Evolutionary conservation across 2,888 invertebrate genomes (phyloP).

Genomic region (Drosophila tripunctata): DNA sequence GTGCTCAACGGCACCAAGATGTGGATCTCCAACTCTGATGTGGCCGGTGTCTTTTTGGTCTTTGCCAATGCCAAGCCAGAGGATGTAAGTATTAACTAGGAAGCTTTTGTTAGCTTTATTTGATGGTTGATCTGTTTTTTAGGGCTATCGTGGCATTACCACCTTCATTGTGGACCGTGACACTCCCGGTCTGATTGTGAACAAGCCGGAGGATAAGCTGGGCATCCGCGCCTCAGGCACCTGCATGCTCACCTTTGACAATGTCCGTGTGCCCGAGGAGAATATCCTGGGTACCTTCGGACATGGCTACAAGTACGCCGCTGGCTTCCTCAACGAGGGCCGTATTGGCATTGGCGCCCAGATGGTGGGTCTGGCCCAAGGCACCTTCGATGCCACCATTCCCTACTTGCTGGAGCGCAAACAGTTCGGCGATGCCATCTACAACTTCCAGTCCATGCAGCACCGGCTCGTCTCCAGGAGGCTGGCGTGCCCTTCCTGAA

Average conservation of each 20-base stretch:
- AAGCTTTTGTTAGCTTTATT: not conserved
- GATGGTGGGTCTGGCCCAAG: constrained; percentile 98
- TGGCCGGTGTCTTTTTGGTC: constrained; percentile 96
- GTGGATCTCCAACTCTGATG: constrained; percentile 99
- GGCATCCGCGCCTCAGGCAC: constrained; percentile 97
- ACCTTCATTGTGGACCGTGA: constrained; percentile 96
- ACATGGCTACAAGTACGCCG: constrained; percentile 98
- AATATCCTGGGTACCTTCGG: constrained; percentile 94
- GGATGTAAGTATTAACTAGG: constrained; percentile 86
- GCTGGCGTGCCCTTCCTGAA: constrained; percentile 93
- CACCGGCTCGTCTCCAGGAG: constrained; percentile 96
- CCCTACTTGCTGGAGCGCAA: constrained; percentile 97
- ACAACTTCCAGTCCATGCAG: constrained; percentile 97
- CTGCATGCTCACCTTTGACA: constrained; percentile 96
- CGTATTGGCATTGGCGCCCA: constrained; percentile 95
- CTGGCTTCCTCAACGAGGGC: constrained; percentile 97
- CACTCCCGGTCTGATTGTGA: constrained; percentile 93
- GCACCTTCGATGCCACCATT: constrained; percentile 97
- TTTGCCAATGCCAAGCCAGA: constrained; percentile 97
- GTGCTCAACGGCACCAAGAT: constrained; percentile 97
- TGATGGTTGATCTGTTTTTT: not conserved
- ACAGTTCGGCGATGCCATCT: constrained; percentile 96
- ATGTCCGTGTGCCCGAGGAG: constrained; percentile 93
- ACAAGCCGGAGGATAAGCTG: constrained; percentile 96
- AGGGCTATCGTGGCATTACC: constrained; percentile 98